Conservation (phyloP, 2,888 invertebrate genomes). For the Dynastes maya region DNA sequence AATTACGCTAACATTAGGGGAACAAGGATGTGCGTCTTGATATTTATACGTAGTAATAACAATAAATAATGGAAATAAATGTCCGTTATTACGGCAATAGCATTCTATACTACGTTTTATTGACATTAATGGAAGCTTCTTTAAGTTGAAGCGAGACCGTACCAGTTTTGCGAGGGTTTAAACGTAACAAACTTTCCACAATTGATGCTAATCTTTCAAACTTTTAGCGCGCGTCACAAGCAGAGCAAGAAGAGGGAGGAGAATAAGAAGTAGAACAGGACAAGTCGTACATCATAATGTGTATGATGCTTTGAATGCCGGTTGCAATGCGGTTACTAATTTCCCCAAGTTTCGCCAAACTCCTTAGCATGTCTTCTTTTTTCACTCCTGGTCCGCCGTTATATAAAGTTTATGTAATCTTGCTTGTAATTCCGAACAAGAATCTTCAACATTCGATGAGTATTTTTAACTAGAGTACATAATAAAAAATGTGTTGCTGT, state of each 20-base stretch:
- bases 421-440: too few species aligned
- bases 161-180: neutral
- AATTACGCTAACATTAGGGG: too few species aligned
- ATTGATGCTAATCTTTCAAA: conserved; percentile 31
- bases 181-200: conserved; percentile 37
- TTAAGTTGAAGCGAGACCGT: neutral
- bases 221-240: conserved; percentile 7
- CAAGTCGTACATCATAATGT: conserved; percentile 45
- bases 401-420: too few species aligned
- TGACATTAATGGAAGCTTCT: conserved; percentile 5
- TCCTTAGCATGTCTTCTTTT: conserved; percentile 26
- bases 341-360: conserved; percentile 20
- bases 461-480: too few species aligned
- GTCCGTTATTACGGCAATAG: neutral
- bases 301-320: conserved; percentile 24
- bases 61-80: conserved; percentile 6
- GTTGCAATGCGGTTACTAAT: conserved; percentile 23
- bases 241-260: conserved; percentile 4
- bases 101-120: conserved; percentile 22
- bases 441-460: too few species aligned
- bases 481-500: too few species aligned
- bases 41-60: neutral
- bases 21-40: too few species aligned
- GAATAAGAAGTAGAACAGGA: conserved; percentile 34
- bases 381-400: neutral